Conservation (phyloP, 2,888 invertebrate species). For the Rhimphoctona megacephalus region DNA sequence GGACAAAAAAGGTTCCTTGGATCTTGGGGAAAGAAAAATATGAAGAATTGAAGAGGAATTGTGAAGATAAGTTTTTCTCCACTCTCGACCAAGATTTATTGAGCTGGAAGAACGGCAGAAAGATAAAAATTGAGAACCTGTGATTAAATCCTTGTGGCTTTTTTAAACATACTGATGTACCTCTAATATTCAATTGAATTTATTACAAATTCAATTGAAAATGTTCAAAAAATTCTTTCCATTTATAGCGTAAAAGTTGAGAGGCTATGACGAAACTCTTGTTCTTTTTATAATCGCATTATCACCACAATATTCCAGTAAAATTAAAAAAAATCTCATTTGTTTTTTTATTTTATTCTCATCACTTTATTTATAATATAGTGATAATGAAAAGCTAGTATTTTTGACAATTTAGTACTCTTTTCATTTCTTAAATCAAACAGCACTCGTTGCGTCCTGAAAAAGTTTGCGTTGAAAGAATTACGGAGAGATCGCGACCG, state of each 20-base stretch:
- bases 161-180: background rate
- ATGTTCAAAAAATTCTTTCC: background rate
- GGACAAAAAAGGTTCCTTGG: background rate
- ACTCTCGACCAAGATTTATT: background rate
- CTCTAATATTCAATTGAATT: background rate
- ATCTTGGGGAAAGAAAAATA: background rate
- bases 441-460: background rate
- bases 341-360: background rate
- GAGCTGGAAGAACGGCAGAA: background rate
- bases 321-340: background rate
- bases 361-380: background rate
- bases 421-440: slow-evolving; percentile 10
- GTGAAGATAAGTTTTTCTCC: background rate
- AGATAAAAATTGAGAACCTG: background rate
- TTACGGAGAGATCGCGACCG: slow-evolving; percentile 16
- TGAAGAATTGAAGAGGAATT: slow-evolving; percentile 11
- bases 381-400: background rate
- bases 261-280: background rate
- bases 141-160: background rate
- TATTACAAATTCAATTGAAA: background rate
- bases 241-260: background rate
- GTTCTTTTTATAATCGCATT: too few species aligned
- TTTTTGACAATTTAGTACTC: slow-evolving; percentile 1
- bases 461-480: slow-evolving; percentile 17
- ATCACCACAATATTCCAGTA: background rate